Base-by-base conservation (phyloP, 2,888 invertebrate genomes). In the Perithous albicinctus region DNA sequence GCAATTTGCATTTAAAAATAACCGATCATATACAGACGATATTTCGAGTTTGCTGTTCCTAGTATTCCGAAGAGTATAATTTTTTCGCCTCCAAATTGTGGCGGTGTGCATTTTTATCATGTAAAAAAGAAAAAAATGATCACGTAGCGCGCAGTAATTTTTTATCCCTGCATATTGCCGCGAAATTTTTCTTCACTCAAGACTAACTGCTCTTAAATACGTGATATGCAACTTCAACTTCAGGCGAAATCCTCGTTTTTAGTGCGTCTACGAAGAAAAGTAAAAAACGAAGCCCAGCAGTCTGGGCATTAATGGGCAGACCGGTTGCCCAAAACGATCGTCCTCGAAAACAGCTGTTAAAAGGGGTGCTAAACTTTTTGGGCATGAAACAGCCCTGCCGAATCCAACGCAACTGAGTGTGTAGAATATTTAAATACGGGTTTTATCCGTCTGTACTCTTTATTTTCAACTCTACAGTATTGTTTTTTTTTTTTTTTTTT, bases 301-400 rank as follows among this genome's bases (percentile, higher is more conserved):
- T 54, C 54, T 54, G 63, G 12, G 51, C 32, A 67, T 51, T 56
- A 75, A 75, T 32, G 41, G 64, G 54, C 54, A 41, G 64, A 64
- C 74, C 64, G 74, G 64, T 75, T 75, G 26, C 26, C 61, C 29
- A 54, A 74, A 74, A 66, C 74, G 51, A 75, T 66, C 74, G 32
- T 56, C 64, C 54, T 54, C 72, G 43, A 41, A 75, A 56, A 66
- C 74, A 75, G 74, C 74, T 75, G 74, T 43, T 69, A 8, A 26
- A 18, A 48, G 32, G 18, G 48, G 46, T 8, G 29, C 29, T 48
- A 26, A 41, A 23, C 15, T 29, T 29, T 74, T 63, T 54, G 48
- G 20, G n/a, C 38, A n/a, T 38, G n/a, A 23, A 18, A 54, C n/a
- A 20, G n/a, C 23, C 26, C 41, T 32, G 8, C 18, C 63, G 20